Evolutionary conservation across 53 echinoderm and acorn worm genomes (phyloP).

Genomic region (Echinometra lucunter): DNA sequence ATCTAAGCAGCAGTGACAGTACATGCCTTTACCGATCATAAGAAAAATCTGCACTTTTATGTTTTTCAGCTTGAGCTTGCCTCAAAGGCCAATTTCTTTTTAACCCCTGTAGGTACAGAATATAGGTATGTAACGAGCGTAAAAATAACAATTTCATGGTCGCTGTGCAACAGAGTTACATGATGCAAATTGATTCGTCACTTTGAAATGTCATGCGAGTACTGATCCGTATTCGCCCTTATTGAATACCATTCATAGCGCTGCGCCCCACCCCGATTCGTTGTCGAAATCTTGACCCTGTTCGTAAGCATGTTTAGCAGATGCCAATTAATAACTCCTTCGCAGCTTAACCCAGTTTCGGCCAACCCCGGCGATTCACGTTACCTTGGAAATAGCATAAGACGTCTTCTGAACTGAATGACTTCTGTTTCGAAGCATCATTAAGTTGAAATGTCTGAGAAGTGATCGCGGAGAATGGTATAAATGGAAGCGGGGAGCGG

Average conservation of each 20-base stretch:
- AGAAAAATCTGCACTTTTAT: not conserved
- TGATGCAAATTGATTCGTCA: constrained; percentile 22
- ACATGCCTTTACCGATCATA: too few relatives aligned
- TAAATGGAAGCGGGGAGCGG: not conserved
- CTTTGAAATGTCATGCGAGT: not conserved
- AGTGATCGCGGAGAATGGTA: not conserved
- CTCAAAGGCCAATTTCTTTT: not conserved
- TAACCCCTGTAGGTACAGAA: not conserved
- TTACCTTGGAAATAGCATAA: not conserved
- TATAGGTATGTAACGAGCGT: not conserved
- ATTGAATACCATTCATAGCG: not conserved
- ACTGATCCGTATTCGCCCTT: constrained; percentile 17
- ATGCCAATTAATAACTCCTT: not conserved
- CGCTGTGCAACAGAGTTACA: not conserved
- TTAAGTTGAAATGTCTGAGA: not conserved
- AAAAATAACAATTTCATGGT: constrained; percentile 47
- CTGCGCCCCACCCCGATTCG: not conserved
- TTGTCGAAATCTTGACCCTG: not conserved
- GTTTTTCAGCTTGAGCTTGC: not conserved
- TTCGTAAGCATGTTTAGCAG: constrained; percentile 1
- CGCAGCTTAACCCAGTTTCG: not conserved
- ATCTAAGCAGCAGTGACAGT: too few relatives aligned
- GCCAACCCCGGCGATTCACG: not conserved
- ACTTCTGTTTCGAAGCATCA: not conserved
- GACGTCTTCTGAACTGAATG: not conserved